Conservation (phyloP, 1,140 invertebrate genomes). For the Drosophila ironensis region DNA sequence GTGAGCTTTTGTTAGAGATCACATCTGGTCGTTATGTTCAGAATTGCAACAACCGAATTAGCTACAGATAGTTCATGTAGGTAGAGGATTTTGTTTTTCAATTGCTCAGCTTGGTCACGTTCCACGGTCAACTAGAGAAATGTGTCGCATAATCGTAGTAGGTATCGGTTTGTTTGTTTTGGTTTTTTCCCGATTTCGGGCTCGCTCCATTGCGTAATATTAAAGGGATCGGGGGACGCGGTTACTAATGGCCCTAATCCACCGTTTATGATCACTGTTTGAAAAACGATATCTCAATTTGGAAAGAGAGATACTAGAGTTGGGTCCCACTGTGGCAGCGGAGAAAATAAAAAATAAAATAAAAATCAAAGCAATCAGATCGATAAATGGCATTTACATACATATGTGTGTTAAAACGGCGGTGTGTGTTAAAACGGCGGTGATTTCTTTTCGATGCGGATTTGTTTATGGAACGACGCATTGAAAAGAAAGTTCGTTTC, state of each 20-base stretch:
- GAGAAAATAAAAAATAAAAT: too few relatives aligned
- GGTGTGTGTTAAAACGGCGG: constrained; percentile 23
- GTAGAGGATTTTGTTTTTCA: constrained; percentile 8
- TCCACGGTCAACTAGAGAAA: constrained; percentile 13
- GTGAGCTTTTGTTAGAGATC: too few relatives aligned
- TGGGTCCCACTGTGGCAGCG: not conserved
- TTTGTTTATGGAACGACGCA: constrained; percentile 32
- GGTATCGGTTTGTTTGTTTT: not conserved
- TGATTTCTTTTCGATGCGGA: constrained; percentile 68
- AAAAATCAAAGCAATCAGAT: constrained; percentile 19
- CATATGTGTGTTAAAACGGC: too few relatives aligned
- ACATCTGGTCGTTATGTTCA: too few relatives aligned
- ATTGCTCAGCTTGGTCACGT: constrained; percentile 43
- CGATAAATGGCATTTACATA: constrained; percentile 13
- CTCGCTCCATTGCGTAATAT: constrained; percentile 43
- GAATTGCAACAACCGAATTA: too few relatives aligned
- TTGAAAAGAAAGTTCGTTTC: constrained; percentile 68
- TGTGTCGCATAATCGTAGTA: constrained; percentile 58
- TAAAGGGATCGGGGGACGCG: not conserved
- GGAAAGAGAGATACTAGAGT: too few relatives aligned
- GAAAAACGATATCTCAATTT: not conserved
- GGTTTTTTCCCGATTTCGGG: not conserved
- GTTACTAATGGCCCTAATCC: constrained; percentile 43
- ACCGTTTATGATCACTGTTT: constrained; percentile 57
- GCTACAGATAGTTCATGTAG: too few relatives aligned